Evolutionary conservation across 2,113 vertebrate species (phyloP), one percentile per base, ranked within the genome.

Genomic region (Gasterosteus aculeatus): DNA sequence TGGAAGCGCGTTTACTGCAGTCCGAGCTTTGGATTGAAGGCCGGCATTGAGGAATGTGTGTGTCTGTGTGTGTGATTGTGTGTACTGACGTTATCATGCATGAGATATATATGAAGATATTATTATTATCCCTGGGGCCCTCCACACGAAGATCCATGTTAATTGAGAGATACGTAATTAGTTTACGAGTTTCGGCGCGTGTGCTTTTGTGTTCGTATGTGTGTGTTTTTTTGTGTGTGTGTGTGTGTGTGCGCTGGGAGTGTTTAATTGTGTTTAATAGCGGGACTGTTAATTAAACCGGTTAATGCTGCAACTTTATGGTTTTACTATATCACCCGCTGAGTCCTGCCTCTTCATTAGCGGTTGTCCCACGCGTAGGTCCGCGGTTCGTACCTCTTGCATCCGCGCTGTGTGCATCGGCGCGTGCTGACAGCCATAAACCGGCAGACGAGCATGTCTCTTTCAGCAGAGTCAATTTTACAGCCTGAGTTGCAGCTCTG

Each of bases 381-480:
- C 46, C 22, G 22, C 22, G 68, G 22, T 66, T 61, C n/a, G 8
- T 33, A 62, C 56, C n/a, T 77, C 56, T 49, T 67, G 65, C 75
- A 44, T 80, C 16, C 63, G 26, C 72, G 10, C 9, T 67, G 64
- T 53, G 66, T 66, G 82, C 33, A 38, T 42, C 38, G 44, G 69
- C 26, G 41, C 72, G 86, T 72, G 81, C 90, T 86, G 88, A 91
- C 88, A 92, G 87, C 87, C 84, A 91, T 93, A 93, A 94, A 93
- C 82, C 88, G 87, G 90, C 87, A 85, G 89, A 93, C 82, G 77
- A 87, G 89, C 93, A 85, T 92, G 95, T 95, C 95, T 96, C 90
- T 94, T 96, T 92, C 93, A 95, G 94, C 91, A 93, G 94, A 95
- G 96, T 98, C 97, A 96, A 98, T 98, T 98, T 98, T 97, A 96